phyloP scores from a whole-genome alignment of 2,888 invertebrate genomes.

The Polyommatus icarus region DNA sequence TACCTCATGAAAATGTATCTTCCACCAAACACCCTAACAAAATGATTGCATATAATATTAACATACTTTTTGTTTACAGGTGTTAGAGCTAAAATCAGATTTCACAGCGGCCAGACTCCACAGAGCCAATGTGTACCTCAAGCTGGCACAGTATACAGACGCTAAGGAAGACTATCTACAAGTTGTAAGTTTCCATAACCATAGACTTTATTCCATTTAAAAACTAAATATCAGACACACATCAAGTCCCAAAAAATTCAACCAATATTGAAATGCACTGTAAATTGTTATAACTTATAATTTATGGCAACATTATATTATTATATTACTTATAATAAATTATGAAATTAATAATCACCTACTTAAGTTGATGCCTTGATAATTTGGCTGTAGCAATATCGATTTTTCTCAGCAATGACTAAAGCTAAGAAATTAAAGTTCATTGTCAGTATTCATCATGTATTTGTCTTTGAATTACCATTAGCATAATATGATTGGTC shows the following conservation, averaged over 20 bases:
- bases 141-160: constrained; percentile 90
- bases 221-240: no score
- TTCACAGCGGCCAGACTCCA: constrained; percentile 93
- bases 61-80: constrained; percentile 59
- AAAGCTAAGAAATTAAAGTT: no score
- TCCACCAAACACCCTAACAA: neutral
- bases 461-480: no score
- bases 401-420: no score
- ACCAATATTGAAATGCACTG: no score
- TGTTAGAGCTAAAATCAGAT: constrained; percentile 95
- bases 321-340: neutral
- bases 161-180: constrained; percentile 90
- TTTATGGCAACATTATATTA: neutral
- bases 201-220: no score
- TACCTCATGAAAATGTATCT: neutral
- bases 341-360: neutral
- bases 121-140: constrained; percentile 93
- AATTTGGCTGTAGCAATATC: no score
- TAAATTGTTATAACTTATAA: neutral
- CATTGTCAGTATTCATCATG: no score
- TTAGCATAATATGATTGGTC: no score
- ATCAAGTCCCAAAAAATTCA: no score
- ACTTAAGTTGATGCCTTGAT: neutral
- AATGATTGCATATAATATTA: neutral
- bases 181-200: constrained; percentile 84